Evolutionary conservation across 1,140 invertebrate genomes (phyloP).

Genomic region (Doryteuthis pealeii): DNA sequence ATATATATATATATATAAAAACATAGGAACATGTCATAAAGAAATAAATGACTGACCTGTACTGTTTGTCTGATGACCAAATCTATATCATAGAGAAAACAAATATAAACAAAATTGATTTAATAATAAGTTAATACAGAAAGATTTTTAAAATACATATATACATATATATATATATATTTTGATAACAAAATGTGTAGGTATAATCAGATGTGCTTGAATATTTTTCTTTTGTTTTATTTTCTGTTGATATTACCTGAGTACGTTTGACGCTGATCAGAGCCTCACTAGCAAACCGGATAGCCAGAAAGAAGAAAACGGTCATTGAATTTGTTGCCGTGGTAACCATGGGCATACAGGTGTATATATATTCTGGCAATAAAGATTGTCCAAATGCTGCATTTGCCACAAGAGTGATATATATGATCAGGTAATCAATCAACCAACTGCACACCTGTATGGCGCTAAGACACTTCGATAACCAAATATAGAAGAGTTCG

Average conservation of each 20-base stretch:
- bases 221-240: too few relatives aligned
- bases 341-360: constrained; percentile 18
- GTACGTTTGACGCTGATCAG: background rate
- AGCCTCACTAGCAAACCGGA: background rate
- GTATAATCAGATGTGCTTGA: too few relatives aligned
- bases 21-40: too few relatives aligned
- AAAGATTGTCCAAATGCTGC: background rate
- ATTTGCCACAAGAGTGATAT: constrained; percentile 4
- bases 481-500: background rate
- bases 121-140: too few relatives aligned
- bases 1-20: too few relatives aligned
- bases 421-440: constrained; percentile 2
- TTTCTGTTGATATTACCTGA: background rate
- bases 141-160: too few relatives aligned
- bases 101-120: too few relatives aligned
- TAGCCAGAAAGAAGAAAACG: background rate
- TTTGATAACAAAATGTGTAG: too few relatives aligned
- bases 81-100: too few relatives aligned
- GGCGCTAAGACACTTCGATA: background rate
- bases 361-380: constrained; percentile 10
- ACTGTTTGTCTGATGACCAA: too few relatives aligned
- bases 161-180: too few relatives aligned
- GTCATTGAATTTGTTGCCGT: background rate
- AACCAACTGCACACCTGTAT: background rate
- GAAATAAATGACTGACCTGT: too few relatives aligned